A percentile compares a stretch with the other conserved stretches of the same genome.
phyloP scores from a whole-genome alignment of 2,113 vertebrate species.

The Felis chaus region DNA sequence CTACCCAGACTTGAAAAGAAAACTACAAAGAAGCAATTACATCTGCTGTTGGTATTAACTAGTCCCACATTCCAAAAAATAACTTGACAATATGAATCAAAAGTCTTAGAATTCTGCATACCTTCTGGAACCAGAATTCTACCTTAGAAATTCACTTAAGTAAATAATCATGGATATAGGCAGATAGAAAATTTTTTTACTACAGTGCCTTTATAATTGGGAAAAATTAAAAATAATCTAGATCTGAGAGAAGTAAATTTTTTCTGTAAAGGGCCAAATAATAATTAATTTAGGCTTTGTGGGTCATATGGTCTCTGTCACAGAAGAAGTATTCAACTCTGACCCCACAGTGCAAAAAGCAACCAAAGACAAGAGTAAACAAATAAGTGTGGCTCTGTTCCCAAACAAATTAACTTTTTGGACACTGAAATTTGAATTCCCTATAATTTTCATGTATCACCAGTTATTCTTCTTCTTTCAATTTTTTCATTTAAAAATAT shows the following conservation, averaged over 20 bases:
- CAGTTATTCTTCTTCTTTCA: neutral
- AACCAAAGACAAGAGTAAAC: neutral
- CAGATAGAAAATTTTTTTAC: conserved; percentile 7
- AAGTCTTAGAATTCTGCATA: neutral
- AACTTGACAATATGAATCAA: neutral
- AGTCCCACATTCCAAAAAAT: neutral
- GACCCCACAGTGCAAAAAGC: neutral
- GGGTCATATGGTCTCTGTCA: neutral
- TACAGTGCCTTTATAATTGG: neutral
- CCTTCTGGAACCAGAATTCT: neutral
- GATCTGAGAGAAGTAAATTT: neutral
- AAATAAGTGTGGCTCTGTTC: neutral
- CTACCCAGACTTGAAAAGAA: neutral
- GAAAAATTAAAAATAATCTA: conserved; percentile 19
- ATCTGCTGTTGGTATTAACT: neutral
- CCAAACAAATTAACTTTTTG: neutral
- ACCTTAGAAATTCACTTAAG: conserved; percentile 22
- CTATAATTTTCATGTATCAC: neutral
- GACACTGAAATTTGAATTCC: neutral
- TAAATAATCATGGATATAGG: neutral
- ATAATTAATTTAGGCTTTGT: neutral
- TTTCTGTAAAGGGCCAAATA: neutral
- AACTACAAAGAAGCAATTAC: neutral
- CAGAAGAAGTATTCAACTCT: neutral
- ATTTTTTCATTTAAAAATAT: conserved; percentile 15